These are phyloP conservation scores for Blastobasis adustella DNA, from an alignment of 2,888 invertebrate genomes.

Conservation along the genomic window DNA sequence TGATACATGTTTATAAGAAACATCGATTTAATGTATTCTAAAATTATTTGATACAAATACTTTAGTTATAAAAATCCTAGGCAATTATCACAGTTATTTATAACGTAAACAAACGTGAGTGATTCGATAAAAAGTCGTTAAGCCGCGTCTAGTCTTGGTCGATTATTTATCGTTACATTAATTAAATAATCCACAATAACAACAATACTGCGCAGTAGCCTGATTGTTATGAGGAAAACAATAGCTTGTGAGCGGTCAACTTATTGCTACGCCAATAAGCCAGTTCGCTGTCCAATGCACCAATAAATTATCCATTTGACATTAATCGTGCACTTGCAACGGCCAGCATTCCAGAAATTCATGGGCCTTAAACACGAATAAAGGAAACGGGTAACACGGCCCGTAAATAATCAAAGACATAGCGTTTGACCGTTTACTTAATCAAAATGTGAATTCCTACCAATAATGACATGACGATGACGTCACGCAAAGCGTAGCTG, in stretches of 20 bases:
- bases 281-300: background rate
- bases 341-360: background rate
- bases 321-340: background rate
- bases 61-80: too few species aligned
- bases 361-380: background rate
- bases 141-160: constrained; percentile 20
- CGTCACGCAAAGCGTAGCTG: too few species aligned
- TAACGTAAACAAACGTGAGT: constrained; percentile 3
- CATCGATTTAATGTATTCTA: too few species aligned
- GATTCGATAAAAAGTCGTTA: constrained; percentile 6
- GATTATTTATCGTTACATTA: constrained; percentile 27
- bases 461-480: too few species aligned
- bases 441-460: too few species aligned
- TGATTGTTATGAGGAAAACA: constrained; percentile 22
- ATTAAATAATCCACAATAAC: constrained; percentile 26
- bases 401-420: too few species aligned
- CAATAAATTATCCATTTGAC: background rate
- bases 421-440: too few species aligned
- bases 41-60: too few species aligned
- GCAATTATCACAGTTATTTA: too few species aligned
- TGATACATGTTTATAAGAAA: too few species aligned
- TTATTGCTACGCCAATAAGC: background rate
- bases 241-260: constrained; percentile 6
- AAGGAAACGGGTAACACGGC: too few species aligned
- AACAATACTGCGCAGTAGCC: constrained; percentile 31